These are phyloP conservation scores for Pungitius pungitius DNA, from an alignment of 2,113 vertebrate genomes.

Conservation along the genomic window DNA sequence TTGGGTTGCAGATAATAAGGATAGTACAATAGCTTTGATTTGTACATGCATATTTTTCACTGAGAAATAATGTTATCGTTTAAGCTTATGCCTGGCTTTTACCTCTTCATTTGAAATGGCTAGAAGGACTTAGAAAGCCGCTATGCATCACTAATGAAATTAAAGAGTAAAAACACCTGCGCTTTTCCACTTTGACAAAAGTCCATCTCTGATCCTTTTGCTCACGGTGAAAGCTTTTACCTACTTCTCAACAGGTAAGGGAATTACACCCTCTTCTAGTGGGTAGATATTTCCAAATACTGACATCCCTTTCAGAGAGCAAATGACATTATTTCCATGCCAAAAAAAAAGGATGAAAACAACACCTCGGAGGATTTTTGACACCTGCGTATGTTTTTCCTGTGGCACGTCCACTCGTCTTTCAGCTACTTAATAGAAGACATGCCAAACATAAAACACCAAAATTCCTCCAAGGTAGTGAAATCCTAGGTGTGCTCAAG, in stretches of 20 bases:
- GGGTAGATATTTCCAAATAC: slow-evolving; percentile 59
- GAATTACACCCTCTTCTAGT: slow-evolving; percentile 48
- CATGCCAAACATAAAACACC: slow-evolving; percentile 67
- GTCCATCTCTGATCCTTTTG: slow-evolving; percentile 36
- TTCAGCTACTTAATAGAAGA: slow-evolving; percentile 75
- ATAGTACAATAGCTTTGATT: slow-evolving; percentile 70
- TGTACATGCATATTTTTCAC: slow-evolving; percentile 65
- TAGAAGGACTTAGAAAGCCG: slow-evolving; percentile 52
- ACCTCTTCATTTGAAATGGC: slow-evolving; percentile 73
- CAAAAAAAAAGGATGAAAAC: slow-evolving; percentile 65
- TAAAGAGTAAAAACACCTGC: slow-evolving; percentile 61
- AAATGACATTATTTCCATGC: slow-evolving; percentile 63
- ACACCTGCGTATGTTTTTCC: slow-evolving; percentile 61
- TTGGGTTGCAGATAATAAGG: slow-evolving; percentile 69
- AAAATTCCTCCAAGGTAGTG: slow-evolving; percentile 74
- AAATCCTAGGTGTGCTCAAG: slow-evolving; percentile 72
- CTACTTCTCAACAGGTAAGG: slow-evolving; percentile 50
- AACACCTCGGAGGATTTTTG: slow-evolving; percentile 55
- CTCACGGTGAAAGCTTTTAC: slow-evolving; percentile 49
- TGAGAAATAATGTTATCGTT: slow-evolving; percentile 71
- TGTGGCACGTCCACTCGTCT: slow-evolving; percentile 65
- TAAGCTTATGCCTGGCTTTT: slow-evolving; percentile 69
- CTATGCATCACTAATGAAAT: slow-evolving; percentile 65
- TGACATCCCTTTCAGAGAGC: slow-evolving; percentile 56
- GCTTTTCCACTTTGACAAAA: slow-evolving; percentile 52